Evolutionary conservation across 2,888 invertebrate species (phyloP).

Genomic region (Chrysolina americana): DNA sequence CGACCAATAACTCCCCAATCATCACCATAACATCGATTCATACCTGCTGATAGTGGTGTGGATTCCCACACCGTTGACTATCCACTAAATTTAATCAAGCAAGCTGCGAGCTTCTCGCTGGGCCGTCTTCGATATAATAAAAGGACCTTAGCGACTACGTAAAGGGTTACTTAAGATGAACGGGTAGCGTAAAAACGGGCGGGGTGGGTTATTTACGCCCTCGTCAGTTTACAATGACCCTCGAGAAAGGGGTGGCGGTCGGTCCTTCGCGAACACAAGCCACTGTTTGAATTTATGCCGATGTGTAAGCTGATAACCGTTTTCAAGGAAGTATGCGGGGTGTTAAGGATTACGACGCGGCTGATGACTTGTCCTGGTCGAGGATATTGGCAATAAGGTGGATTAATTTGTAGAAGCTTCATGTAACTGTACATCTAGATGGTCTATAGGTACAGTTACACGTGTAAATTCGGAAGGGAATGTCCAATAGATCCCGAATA

Average conservation of each 20-base stretch:
- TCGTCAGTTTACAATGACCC: constrained; percentile 81
- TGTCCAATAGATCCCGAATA: too few species aligned
- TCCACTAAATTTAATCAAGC: constrained; percentile 55
- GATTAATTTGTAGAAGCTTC: constrained; percentile 30
- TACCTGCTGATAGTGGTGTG: constrained; percentile 55
- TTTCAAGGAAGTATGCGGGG: constrained; percentile 44
- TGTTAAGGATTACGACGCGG: constrained; percentile 46
- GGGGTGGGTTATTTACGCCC: constrained; percentile 75
- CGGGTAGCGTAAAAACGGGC: constrained; percentile 61
- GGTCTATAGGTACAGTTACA: too few species aligned
- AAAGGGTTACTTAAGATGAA: constrained; percentile 66
- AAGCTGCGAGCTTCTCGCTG: constrained; percentile 50
- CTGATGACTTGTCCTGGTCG: constrained; percentile 45
- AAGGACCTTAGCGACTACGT: constrained; percentile 65
- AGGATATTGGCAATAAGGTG: constrained; percentile 51
- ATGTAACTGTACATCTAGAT: not conserved
- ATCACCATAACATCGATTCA: constrained; percentile 50
- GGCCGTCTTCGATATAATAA: constrained; percentile 67
- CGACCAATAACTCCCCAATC: constrained; percentile 13
- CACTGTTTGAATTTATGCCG: constrained; percentile 62
- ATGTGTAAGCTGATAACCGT: constrained; percentile 63
- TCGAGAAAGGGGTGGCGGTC: constrained; percentile 54
- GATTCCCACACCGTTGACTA: constrained; percentile 50
- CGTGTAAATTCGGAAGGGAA: too few species aligned
- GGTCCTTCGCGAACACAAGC: constrained; percentile 55